Percentiles rank a stretch among this genome's conserved stretches.
phyloP scores from a whole-genome alignment of 2,113 vertebrate species.

The Halcyon malimbica region DNA sequence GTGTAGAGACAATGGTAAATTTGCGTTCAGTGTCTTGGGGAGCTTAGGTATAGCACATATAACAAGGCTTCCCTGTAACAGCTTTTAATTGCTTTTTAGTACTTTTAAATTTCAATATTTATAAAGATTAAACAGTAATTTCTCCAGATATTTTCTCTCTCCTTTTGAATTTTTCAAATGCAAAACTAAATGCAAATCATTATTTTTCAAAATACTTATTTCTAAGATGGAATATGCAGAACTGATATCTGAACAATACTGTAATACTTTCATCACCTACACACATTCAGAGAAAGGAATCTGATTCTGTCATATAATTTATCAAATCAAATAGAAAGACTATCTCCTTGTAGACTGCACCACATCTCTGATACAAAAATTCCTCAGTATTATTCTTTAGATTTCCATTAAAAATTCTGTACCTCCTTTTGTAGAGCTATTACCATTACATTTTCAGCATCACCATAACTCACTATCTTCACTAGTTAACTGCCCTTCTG shows the following conservation, averaged over 20 bases:
- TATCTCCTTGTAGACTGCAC: not conserved
- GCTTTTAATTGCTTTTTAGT: slow-evolving; percentile 24
- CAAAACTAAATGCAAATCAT: not conserved
- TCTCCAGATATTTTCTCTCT: not conserved
- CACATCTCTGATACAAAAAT: not conserved
- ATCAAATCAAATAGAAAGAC: not conserved
- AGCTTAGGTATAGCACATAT: not conserved
- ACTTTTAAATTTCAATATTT: not conserved
- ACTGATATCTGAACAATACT: not conserved
- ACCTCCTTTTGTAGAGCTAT: not conserved
- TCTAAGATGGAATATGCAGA: not conserved
- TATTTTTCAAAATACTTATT: not conserved
- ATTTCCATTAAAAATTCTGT: not conserved
- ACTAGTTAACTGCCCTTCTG: not conserved
- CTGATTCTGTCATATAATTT: not conserved
- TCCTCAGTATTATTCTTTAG: not conserved
- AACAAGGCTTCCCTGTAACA: slow-evolving; percentile 17
- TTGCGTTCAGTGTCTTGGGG: slow-evolving; percentile 15
- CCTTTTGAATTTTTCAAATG: not conserved
- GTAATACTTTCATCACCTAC: not conserved
- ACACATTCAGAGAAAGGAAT: not conserved
- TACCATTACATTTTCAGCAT: not conserved
- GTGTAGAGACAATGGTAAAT: slow-evolving; percentile 24
- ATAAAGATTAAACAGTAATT: not conserved
- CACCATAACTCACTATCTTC: not conserved